These are phyloP conservation scores for Caerostris darwini DNA, from an alignment of 1,140 invertebrate genomes.

Conservation along the genomic window DNA sequence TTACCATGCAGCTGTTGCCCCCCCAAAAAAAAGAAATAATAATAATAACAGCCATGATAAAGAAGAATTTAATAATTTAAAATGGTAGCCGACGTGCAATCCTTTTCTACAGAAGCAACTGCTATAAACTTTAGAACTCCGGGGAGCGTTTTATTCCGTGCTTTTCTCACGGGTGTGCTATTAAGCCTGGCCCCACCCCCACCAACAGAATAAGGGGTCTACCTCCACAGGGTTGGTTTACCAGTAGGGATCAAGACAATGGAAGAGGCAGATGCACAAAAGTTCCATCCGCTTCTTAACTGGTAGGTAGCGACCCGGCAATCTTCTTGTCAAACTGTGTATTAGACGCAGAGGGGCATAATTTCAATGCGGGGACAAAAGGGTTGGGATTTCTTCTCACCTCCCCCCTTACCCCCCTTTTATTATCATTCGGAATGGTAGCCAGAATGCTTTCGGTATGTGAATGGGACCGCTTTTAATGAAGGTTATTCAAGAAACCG, in stretches of 20 bases:
- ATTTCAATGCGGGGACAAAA: slow-evolving; percentile 16
- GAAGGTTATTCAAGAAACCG: slow-evolving; percentile 16
- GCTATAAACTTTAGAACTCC: background rate
- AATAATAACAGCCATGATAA: background rate
- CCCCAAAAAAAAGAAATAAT: background rate
- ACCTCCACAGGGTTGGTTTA: background rate
- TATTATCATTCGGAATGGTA: background rate
- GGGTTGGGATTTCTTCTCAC: background rate
- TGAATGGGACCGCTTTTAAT: slow-evolving; percentile 14
- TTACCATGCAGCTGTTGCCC: background rate
- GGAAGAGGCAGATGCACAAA: background rate
- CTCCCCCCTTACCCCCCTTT: background rate
- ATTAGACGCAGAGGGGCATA: background rate
- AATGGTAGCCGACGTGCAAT: background rate
- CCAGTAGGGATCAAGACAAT: slow-evolving; percentile 26
- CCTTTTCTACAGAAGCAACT: slow-evolving; percentile 20
- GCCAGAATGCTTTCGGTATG: background rate
- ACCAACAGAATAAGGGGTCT: background rate
- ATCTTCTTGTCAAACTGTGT: slow-evolving; percentile 3
- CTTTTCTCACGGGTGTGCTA: slow-evolving; percentile 35
- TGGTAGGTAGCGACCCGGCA: background rate
- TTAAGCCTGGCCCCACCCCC: background rate
- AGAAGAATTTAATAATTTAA: slow-evolving; percentile 24
- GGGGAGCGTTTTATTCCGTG: background rate
- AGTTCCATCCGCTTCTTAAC: background rate